Evolutionary conservation across 2,797 vertebrate species (phyloP), one percentile per base, ranked within the genome.

Genomic region (Lophius americanus): DNA sequence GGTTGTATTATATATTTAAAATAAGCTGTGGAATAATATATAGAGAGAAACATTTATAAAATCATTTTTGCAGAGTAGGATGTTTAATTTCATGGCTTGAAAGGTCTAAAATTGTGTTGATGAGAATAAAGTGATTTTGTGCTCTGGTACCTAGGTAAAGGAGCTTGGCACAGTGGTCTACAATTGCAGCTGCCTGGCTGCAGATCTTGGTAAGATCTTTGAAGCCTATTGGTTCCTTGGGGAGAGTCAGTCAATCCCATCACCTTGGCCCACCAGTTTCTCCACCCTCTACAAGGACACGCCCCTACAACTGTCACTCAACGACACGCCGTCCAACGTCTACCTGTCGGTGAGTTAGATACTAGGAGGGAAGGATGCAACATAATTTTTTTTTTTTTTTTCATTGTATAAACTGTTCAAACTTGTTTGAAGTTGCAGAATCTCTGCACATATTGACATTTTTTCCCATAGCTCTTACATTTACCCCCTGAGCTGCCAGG

Each of bases 171-270:
- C 73, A 0, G 93, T 93, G 2, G 67, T 98, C 76, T 98, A 96
- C 83, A 96, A 98, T 92, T 98, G 97, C 89, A 95, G 95, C 84
- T 97, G 96, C 72, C 57, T 98, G 57, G 97, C 96, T 0, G 51
- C 85, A 7, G 97, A 98, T 74, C 83, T 98, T 49, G 88, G 65
- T 5, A 98, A 98, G 86, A 95, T 98, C 76, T 98, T 98, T 7
- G 95, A 98, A 49, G 95, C 92, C 1, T 98, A 98, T 50, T 98
- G 97, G 97, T 93, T 88, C 8, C 82, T 98, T 3, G 96, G 96
- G 0, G 65, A 91, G 51, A 91, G 89, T 0, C 75, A 89, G 48
- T 84, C 91, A 6, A 93, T 98, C 78, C 97, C 97, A 0, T 82
- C 87, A 0, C 93, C 94, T 0, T 98, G 97, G 97, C 97, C 97